A percentile compares a stretch with the other conserved stretches of the same genome.
Conservation (phyloP, 2,113 vertebrate species). For the Tetrax tetrax region DNA sequence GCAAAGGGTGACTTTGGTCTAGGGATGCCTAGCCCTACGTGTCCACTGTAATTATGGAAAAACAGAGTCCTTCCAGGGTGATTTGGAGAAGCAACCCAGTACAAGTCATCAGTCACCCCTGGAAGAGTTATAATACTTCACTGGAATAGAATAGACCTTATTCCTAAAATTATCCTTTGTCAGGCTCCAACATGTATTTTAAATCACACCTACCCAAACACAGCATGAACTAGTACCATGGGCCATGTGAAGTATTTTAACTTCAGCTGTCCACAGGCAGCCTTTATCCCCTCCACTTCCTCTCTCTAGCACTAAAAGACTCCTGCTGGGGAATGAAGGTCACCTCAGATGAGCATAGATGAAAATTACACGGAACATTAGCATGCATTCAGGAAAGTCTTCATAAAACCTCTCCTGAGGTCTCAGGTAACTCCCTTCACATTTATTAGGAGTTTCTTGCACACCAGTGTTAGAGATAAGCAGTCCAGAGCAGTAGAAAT, state of each 20-base stretch:
- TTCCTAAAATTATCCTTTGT: neutral
- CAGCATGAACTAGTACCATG: neutral
- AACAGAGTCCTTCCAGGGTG: neutral
- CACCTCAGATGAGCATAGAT: neutral
- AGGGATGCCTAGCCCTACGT: neutral
- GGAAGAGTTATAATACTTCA: neutral
- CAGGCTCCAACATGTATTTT: neutral
- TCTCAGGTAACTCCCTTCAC: neutral
- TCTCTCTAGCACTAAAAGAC: neutral
- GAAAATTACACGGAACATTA: slow-evolving; percentile 26
- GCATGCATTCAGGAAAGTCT: neutral
- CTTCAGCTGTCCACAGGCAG: neutral
- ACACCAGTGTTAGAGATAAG: neutral
- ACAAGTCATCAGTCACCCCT: neutral
- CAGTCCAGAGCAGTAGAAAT: neutral
- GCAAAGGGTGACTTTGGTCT: neutral
- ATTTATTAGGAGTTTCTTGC: neutral
- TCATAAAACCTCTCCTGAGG: slow-evolving; percentile 1
- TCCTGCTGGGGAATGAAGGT: neutral
- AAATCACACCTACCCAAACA: neutral
- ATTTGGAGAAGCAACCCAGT: neutral
- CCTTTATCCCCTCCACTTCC: neutral
- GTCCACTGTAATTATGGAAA: rapidly evolving
- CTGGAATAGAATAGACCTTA: neutral
- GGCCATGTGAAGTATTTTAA: neutral